phyloP scores from a whole-genome alignment of 2,888 invertebrate genomes.

The Eucera pruinosa region DNA sequence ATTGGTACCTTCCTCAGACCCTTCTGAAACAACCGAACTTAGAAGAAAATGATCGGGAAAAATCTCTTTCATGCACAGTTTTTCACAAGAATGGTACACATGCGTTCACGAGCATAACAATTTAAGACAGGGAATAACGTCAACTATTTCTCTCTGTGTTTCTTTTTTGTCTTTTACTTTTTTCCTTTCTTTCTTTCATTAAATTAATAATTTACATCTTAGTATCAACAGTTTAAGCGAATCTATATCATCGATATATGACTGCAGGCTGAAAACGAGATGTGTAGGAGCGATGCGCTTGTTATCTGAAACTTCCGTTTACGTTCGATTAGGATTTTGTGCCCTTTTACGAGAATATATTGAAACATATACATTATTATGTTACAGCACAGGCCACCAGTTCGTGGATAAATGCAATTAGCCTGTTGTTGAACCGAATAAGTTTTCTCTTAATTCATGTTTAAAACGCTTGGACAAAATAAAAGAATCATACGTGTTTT shows the following conservation, averaged over 20 bases:
- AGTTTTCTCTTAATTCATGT: conserved; percentile 10
- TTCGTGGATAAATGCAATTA: conserved; percentile 58
- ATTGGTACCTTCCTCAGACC: conserved; percentile 12
- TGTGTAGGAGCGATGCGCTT: conserved; percentile 29
- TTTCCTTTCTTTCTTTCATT: conserved; percentile 4
- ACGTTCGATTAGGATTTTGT: conserved; percentile 21
- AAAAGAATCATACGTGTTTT: conserved; percentile 7
- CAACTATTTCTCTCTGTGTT: conserved; percentile 22
- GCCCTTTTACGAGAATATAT: conserved; percentile 13
- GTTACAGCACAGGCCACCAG: conserved; percentile 30
- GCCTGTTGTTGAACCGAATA: conserved; percentile 54
- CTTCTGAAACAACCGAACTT: conserved; percentile 15
- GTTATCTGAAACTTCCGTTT: background rate
- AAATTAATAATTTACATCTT: conserved; percentile 50
- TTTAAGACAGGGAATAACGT: conserved; percentile 27
- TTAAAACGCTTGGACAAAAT: conserved; percentile 37
- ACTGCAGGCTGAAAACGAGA: conserved; percentile 32
- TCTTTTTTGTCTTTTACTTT: background rate
- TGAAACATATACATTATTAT: conserved; percentile 23
- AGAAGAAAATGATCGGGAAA: conserved; percentile 6
- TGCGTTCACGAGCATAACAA: conserved; percentile 8
- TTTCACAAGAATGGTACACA: conserved; percentile 8
- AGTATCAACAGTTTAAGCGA: conserved; percentile 38
- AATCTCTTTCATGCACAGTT: background rate
- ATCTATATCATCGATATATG: conserved; percentile 38